Evolutionary conservation across 1,140 invertebrate genomes (phyloP), one percentile per base, ranked within the genome.

Genomic region (Bombus waltoni): DNA sequence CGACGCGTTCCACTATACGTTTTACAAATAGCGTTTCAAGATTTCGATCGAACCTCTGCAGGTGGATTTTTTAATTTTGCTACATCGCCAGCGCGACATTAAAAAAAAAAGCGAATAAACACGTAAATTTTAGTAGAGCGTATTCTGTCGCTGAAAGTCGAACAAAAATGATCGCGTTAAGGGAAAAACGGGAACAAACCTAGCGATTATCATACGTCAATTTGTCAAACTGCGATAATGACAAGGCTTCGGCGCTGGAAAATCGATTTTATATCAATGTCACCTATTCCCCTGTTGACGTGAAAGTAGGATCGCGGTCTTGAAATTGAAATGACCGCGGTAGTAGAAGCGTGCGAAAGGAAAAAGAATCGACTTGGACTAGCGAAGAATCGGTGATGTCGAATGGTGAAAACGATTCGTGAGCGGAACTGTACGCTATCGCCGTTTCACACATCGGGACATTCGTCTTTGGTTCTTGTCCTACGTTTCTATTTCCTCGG

Each of bases 261-360:
- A 82, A 75, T 75, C 59, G 81, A 82, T 82, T 82, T 32, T 68
- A 53, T 15, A 77, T 44, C 44, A 70, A 15, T 28, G 82, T 68
- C 57, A 59, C 66, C 35, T 72, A 47, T 62, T 42, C 35, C 65
- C 22, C 75, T 44, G 40, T 75, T 65, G 76, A 83, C 87, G 38
- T 25, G 40, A 42, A 87, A 71, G 10, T 44, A 35, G 57, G 76
- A 75, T 84, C 87, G 86, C 65, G 87, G 83, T 80, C 81, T 53
- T 44, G 71, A 57, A 72, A 88, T 88, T 88, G 80, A 83, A 87
- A 88, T 71, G 75, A 76, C 38, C 68, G 79, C 83, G 79, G 32
- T 40, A 40, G 59, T 53, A 32, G 77, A 57, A 9, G 79, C 22
- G 70, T 18, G 25, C 3, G 40, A 44, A 42, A 42, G 38, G 72